Percentiles rank a stretch among this genome's conserved stretches.
phyloP scores from a whole-genome alignment of 2,888 invertebrate species.

The Ditula angustiorana region DNA sequence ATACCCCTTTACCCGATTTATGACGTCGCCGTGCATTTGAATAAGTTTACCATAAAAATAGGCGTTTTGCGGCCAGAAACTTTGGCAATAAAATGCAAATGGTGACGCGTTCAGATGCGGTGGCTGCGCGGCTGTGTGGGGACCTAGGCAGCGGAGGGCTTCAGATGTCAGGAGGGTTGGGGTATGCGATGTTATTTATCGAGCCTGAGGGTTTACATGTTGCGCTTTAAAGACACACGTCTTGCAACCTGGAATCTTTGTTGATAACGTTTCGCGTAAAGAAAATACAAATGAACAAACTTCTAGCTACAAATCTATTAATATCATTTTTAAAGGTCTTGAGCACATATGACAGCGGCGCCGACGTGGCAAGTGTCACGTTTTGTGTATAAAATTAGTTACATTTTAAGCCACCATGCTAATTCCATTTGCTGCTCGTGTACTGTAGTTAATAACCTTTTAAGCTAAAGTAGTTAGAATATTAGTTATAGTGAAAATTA shows the following conservation, averaged over 20 bases:
- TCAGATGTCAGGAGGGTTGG: constrained; percentile 14
- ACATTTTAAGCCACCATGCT: too few relatives aligned
- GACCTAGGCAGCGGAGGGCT: constrained; percentile 42
- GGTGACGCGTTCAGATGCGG: constrained; percentile 51
- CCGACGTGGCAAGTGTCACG: too few relatives aligned
- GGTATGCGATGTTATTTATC: constrained; percentile 20
- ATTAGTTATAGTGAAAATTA: too few relatives aligned
- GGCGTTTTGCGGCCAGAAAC: constrained; percentile 77
- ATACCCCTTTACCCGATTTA: constrained; percentile 80
- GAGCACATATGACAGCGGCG: too few relatives aligned
- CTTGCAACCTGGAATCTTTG: neutral
- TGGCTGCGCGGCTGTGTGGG: constrained; percentile 42
- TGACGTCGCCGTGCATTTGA: constrained; percentile 79
- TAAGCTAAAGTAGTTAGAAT: too few relatives aligned
- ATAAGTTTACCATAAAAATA: constrained; percentile 84
- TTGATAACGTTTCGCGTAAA: neutral
- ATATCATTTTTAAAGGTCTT: too few relatives aligned
- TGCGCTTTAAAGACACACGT: constrained; percentile 2
- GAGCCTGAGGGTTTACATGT: constrained; percentile 1
- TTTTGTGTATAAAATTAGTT: too few relatives aligned
- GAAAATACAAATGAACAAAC: neutral
- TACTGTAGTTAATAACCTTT: too few relatives aligned
- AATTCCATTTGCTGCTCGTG: too few relatives aligned
- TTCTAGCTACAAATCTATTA: neutral
- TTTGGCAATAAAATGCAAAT: constrained; percentile 85